Percentiles rank a stretch among this genome's conserved stretches.
phyloP scores from a whole-genome alignment of 2,797 vertebrate species.

The Stomatorhinus walkeri region DNA sequence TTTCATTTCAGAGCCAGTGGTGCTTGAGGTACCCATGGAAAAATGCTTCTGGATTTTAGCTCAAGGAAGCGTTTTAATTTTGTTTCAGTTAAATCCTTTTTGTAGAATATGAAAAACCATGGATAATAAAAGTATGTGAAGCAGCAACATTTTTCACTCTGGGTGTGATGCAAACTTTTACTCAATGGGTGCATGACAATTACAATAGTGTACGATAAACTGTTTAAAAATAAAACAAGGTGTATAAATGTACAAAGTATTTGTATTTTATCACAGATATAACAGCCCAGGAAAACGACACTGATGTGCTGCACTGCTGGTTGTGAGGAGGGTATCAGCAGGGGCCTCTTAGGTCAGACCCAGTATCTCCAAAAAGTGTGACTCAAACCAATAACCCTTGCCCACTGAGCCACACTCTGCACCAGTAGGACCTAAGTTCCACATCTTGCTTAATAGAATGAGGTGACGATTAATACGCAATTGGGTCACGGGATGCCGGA shows the following conservation, averaged over 20 bases:
- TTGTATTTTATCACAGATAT: background rate
- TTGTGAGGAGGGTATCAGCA: background rate
- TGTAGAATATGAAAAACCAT: conserved; percentile 49
- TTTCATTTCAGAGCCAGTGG: conserved; percentile 27
- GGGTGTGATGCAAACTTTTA: conserved; percentile 27
- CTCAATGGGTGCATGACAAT: background rate
- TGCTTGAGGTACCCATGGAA: conserved; percentile 39
- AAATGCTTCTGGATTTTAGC: conserved; percentile 56
- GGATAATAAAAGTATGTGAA: conserved; percentile 56
- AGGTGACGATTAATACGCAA: background rate
- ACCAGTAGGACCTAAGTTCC: background rate
- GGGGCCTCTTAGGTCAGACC: background rate
- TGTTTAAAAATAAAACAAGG: background rate
- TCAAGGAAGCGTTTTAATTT: conserved; percentile 53
- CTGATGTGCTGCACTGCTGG: background rate
- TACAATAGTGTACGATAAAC: background rate
- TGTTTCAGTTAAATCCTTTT: conserved; percentile 53
- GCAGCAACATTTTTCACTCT: conserved; percentile 46
- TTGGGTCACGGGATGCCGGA: background rate
- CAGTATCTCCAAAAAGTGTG: background rate
- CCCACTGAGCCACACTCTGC: background rate
- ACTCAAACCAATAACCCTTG: background rate
- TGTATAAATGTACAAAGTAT: background rate
- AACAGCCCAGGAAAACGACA: background rate
- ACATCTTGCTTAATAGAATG: background rate